Conservation (phyloP, 2,113 vertebrate species). For the Bambusicola thoracicus region DNA sequence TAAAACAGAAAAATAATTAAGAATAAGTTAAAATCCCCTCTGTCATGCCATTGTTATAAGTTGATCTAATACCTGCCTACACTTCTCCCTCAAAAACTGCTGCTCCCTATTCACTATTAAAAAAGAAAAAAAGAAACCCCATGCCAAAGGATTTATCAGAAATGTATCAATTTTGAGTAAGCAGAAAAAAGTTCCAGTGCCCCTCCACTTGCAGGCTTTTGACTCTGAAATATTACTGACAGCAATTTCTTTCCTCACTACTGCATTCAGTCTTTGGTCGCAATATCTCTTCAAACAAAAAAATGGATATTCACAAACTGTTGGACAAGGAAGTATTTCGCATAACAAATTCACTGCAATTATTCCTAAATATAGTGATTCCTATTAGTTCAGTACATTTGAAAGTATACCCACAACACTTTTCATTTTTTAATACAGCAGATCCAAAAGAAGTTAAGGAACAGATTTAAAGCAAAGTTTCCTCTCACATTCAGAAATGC, state of each 20-base stretch:
- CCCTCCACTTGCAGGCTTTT: neutral
- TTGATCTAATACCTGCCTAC: neutral
- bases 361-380: neutral
- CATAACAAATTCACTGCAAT: neutral
- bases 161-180: neutral
- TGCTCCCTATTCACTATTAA: neutral
- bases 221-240: neutral
- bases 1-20: neutral
- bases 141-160: neutral
- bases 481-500: neutral
- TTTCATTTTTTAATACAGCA: neutral
- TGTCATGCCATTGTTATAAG: neutral
- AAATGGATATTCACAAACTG: neutral
- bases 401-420: neutral
- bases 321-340: neutral
- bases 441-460: neutral
- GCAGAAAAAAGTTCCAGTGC: neutral
- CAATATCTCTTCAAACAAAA: neutral
- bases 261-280: neutral
- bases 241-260: neutral
- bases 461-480: neutral
- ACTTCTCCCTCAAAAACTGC: neutral
- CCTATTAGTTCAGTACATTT: neutral
- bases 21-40: neutral
- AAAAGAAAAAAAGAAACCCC: neutral